These are phyloP conservation scores for Meiosimyza decipiens DNA, from an alignment of 2,888 invertebrate genomes.

Conservation along the genomic window DNA sequence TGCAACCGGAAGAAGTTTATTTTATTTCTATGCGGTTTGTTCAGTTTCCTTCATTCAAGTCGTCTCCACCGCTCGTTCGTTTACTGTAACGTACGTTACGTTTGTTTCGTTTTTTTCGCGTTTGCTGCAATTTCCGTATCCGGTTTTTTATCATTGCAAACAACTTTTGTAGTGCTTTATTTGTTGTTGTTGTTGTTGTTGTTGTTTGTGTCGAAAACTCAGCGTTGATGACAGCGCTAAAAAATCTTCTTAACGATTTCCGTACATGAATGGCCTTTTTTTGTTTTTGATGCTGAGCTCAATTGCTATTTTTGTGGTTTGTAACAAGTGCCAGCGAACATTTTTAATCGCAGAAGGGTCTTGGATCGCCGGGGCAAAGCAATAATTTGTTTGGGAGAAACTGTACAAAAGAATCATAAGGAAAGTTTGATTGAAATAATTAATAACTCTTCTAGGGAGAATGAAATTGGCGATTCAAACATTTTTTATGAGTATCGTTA, in stretches of 20 bases:
- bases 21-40: conserved; percentile 26
- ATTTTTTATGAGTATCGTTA: too few relatives aligned
- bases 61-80: background rate
- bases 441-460: too few relatives aligned
- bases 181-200: conserved; percentile 14
- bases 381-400: too few relatives aligned
- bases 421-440: too few relatives aligned
- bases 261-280: background rate
- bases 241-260: conserved; percentile 25
- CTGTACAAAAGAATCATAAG: too few relatives aligned
- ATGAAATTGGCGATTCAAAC: too few relatives aligned
- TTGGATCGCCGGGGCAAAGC: too few relatives aligned
- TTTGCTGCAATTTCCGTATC: conserved; percentile 33
- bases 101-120: conserved; percentile 22
- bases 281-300: background rate
- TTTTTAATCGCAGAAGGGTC: too few relatives aligned
- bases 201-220: background rate
- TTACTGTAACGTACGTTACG: background rate
- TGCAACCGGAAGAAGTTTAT: conserved; percentile 29
- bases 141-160: background rate
- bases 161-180: background rate
- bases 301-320: background rate
- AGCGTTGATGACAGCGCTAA: conserved; percentile 23
- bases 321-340: background rate
- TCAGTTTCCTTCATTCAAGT: background rate